A percentile compares a stretch with the other conserved stretches of the same genome.
These are phyloP conservation scores for Notamacropus eugenii DNA, from an alignment of 2,797 vertebrate genomes.

Conservation along the genomic window DNA sequence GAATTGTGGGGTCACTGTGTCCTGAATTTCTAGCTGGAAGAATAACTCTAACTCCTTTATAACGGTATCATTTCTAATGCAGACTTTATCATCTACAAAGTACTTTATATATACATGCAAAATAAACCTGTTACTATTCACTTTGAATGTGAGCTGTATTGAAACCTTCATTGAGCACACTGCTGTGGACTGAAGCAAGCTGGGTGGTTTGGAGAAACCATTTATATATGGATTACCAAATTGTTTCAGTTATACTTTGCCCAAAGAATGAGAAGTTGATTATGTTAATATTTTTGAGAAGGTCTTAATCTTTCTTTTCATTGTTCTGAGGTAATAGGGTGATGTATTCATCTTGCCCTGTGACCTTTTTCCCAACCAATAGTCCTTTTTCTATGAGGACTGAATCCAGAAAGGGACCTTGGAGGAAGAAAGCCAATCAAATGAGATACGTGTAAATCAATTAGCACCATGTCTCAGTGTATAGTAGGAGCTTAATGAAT, in stretches of 20 bases:
- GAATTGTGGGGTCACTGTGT: background rate
- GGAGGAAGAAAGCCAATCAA: background rate
- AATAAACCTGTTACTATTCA: background rate
- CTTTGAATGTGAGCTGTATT: background rate
- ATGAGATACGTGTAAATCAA: background rate
- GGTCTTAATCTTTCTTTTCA: background rate
- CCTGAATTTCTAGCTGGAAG: background rate
- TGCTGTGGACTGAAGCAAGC: background rate
- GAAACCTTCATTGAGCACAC: background rate
- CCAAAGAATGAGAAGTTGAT: background rate
- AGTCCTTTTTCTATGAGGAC: background rate
- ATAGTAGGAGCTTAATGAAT: background rate
- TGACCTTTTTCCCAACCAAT: background rate
- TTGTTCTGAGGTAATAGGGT: background rate
- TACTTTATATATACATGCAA: background rate
- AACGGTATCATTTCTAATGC: background rate
- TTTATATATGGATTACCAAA: background rate
- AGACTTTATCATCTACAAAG: background rate
- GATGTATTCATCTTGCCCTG: background rate
- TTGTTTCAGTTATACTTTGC: background rate
- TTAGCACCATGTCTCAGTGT: background rate
- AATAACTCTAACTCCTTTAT: background rate
- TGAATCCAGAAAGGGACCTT: background rate
- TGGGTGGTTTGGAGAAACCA: background rate
- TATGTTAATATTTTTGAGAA: background rate